A percentile compares a stretch with the other conserved stretches of the same genome.
Evolutionary conservation across 2,888 invertebrate species (phyloP).

Genomic region (Macrosiphum euphorbiae): DNA sequence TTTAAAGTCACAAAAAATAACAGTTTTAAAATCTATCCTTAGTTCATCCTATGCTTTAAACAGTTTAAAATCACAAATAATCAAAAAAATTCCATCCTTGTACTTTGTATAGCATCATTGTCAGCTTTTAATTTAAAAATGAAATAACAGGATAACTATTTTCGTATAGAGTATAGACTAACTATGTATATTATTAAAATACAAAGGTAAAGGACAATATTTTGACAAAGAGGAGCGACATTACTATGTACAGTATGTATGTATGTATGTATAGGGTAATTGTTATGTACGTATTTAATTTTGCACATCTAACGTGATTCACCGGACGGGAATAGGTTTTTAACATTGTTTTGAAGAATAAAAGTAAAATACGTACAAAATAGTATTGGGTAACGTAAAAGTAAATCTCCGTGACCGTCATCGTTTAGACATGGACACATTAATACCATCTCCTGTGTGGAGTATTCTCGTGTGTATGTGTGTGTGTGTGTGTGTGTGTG

Average conservation of each 20-base stretch:
- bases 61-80: not conserved
- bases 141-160: not conserved
- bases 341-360: not conserved
- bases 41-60: not conserved
- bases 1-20: too few species aligned
- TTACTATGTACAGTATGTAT: too few species aligned
- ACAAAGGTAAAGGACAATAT: not conserved
- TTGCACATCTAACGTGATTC: not conserved
- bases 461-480: not conserved
- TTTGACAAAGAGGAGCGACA: not conserved
- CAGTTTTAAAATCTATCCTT: not conserved
- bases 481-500: not conserved
- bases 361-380: not conserved
- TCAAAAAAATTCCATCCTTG: not conserved
- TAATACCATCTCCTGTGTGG: not conserved
- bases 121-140: too few species aligned
- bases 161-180: not conserved
- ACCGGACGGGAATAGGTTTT: not conserved
- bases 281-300: not conserved
- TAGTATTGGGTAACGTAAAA: not conserved
- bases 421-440: slow-evolving; percentile 4
- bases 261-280: too few species aligned
- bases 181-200: not conserved
- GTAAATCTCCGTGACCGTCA: not conserved
- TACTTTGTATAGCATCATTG: too few species aligned